phyloP scores from a whole-genome alignment of 2,113 vertebrate genomes.

The Osmerus eperlanus region DNA sequence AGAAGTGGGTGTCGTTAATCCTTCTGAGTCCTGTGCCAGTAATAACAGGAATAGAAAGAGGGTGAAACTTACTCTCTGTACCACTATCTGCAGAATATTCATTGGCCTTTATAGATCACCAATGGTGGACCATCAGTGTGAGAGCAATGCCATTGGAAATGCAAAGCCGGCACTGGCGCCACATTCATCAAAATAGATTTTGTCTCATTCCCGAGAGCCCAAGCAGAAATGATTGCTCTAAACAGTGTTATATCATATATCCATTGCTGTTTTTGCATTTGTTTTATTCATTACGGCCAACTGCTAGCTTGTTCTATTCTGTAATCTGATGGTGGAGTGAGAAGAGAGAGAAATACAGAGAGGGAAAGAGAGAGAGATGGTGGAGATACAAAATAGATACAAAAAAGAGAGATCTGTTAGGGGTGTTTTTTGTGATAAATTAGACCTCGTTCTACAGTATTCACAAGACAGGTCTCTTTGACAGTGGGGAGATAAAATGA shows the following conservation, averaged over 20 bases:
- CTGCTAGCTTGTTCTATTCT: constrained; percentile 16
- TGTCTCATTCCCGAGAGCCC: constrained; percentile 32
- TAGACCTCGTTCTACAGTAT: background rate
- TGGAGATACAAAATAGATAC: background rate
- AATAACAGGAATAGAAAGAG: constrained; percentile 47
- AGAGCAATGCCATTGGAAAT: constrained; percentile 48
- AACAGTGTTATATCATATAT: constrained; percentile 57
- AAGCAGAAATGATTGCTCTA: constrained; percentile 54
- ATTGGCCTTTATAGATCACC: constrained; percentile 53
- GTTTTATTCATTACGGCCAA: constrained; percentile 21
- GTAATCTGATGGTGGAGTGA: background rate
- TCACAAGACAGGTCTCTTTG: background rate
- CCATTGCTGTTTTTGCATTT: constrained; percentile 27
- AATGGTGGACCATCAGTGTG: constrained; percentile 30
- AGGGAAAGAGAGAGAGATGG: background rate
- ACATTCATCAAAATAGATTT: constrained; percentile 60
- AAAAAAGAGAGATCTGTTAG: background rate
- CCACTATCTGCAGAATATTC: constrained; percentile 54
- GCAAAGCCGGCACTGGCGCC: constrained; percentile 53
- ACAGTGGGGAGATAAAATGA: background rate
- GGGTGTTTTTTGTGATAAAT: background rate
- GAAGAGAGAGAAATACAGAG: no score
- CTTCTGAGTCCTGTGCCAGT: constrained; percentile 52
- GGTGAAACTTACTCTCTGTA: constrained; percentile 40
- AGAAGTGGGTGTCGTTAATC: constrained; percentile 58